A percentile compares a stretch with the other conserved stretches of the same genome.
phyloP scores from a whole-genome alignment of 1,140 invertebrate species.

The Caenorhabditis tropicalis region DNA sequence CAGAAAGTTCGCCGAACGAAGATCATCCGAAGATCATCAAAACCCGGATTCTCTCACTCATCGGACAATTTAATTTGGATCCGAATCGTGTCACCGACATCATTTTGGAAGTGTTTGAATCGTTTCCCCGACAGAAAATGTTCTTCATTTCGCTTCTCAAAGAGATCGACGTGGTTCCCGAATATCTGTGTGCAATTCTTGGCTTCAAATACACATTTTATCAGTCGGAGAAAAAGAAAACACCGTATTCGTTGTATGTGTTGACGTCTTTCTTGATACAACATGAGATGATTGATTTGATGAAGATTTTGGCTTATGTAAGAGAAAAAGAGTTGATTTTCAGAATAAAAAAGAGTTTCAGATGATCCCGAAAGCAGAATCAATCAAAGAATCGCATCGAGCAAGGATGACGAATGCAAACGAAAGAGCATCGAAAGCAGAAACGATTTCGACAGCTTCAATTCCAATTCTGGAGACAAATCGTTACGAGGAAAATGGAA shows the following conservation, averaged over 20 bases:
- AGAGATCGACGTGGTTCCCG: constrained; percentile 84
- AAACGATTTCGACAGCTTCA: constrained; percentile 81
- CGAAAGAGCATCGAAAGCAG: constrained; percentile 86
- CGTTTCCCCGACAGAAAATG: constrained; percentile 77
- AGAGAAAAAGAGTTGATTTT: no score
- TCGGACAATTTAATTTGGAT: constrained; percentile 97
- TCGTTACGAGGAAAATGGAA: constrained; percentile 77
- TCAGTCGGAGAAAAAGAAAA: constrained; percentile 74
- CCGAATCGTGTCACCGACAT: constrained; percentile 96
- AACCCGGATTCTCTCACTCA: constrained; percentile 88
- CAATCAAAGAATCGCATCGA: constrained; percentile 78
- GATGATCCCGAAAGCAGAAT: constrained; percentile 45
- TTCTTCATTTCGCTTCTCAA: constrained; percentile 85
- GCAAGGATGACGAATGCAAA: constrained; percentile 81
- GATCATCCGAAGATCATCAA: constrained; percentile 76
- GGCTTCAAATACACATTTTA: constrained; percentile 90
- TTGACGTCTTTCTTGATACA: constrained; percentile 88
- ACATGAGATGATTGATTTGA: constrained; percentile 83
- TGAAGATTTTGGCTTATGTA: constrained; percentile 91
- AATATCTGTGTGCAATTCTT: constrained; percentile 88
- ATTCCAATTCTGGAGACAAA: constrained; percentile 26
- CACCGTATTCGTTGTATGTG: constrained; percentile 84
- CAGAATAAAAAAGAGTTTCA: not conserved
- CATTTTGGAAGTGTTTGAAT: constrained; percentile 94
- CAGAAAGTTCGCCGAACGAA: constrained; percentile 57